Percentiles rank a stretch among this genome's conserved stretches.
Evolutionary conservation across 2,888 invertebrate genomes (phyloP).

Genomic region (Papilio gigon): DNA sequence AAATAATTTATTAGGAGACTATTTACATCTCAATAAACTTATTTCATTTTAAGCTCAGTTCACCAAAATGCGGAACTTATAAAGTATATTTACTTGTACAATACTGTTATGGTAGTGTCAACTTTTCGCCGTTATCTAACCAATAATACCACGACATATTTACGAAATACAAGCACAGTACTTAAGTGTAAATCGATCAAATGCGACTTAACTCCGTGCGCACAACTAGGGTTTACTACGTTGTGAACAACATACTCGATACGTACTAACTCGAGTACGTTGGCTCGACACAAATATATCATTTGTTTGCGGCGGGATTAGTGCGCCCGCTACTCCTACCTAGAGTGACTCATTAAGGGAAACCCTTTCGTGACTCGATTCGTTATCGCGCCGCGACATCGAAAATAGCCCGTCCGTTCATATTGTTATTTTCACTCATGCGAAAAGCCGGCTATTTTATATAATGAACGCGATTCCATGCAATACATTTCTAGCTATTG

Average conservation of each 20-base stretch:
- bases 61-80: no score
- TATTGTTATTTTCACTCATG: slow-evolving; percentile 59
- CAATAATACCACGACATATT: not conserved
- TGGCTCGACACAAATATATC: slow-evolving; percentile 35
- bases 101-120: not conserved
- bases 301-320: slow-evolving; percentile 41
- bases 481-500: slow-evolving; percentile 37
- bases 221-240: slow-evolving; percentile 15
- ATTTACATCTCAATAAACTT: no score
- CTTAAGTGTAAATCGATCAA: not conserved
- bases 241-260: not conserved
- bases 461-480: slow-evolving; percentile 22
- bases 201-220: slow-evolving; percentile 19
- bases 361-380: slow-evolving; percentile 80
- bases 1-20: no score
- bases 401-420: slow-evolving; percentile 62
- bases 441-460: slow-evolving; percentile 46
- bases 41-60: no score
- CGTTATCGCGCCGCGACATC: slow-evolving; percentile 67
- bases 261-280: slow-evolving; percentile 24
- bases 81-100: no score
- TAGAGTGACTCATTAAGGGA: slow-evolving; percentile 70
- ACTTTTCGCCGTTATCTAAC: not conserved
- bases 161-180: not conserved
- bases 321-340: slow-evolving; percentile 35